Evolutionary conservation across 2,888 invertebrate genomes (phyloP).

Genomic region (Ctenicera cuprea): DNA sequence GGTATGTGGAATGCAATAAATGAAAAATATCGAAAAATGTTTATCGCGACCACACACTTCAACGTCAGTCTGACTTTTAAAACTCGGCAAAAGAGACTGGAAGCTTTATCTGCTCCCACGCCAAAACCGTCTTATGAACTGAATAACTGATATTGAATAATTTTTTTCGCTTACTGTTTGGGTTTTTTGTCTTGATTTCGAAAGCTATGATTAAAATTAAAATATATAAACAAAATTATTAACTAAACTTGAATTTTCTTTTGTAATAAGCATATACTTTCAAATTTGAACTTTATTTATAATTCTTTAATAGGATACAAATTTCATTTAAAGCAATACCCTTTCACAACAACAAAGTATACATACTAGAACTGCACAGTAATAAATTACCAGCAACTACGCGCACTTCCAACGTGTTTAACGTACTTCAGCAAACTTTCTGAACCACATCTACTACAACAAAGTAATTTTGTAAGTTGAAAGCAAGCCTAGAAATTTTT

Average conservation of each 20-base stretch:
- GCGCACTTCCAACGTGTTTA: background rate
- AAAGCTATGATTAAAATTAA: too few species aligned
- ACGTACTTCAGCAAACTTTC: background rate
- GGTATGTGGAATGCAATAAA: conserved; percentile 27
- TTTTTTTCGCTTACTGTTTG: background rate
- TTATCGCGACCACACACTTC: conserved; percentile 13
- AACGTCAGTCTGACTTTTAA: conserved; percentile 24
- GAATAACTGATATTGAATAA: too few species aligned
- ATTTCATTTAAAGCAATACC: too few species aligned
- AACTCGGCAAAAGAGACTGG: background rate
- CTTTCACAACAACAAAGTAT: too few species aligned
- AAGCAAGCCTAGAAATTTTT: background rate
- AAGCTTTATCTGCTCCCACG: background rate
- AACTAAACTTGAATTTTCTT: too few species aligned
- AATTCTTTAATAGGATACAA: too few species aligned
- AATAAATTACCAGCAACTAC: background rate
- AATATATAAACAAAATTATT: too few species aligned
- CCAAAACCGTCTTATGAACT: too few species aligned
- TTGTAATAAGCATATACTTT: too few species aligned
- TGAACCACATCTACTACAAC: background rate
- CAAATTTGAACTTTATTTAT: too few species aligned
- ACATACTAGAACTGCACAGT: background rate
- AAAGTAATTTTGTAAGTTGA: background rate
- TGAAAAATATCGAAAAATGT: conserved; percentile 25
- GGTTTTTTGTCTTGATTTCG: too few species aligned